These are phyloP conservation scores for Tiphia femorata DNA, from an alignment of 2,888 invertebrate species.

Conservation along the genomic window DNA sequence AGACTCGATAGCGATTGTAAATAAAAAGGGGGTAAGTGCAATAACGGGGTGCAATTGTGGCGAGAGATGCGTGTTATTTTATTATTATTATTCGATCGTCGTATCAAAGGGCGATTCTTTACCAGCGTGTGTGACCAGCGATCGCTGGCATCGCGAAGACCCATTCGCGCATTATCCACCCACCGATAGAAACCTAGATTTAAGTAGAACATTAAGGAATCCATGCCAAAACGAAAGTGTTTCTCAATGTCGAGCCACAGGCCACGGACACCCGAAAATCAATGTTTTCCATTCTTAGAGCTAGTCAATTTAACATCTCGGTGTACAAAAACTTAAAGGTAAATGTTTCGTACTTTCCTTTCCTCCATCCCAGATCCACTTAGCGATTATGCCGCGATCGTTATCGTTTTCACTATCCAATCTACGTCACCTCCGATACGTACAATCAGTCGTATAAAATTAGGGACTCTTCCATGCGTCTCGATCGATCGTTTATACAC, in stretches of 20 bases:
- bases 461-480: conserved; percentile 7
- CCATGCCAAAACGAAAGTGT: conserved; percentile 17
- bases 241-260: conserved; percentile 55
- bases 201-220: no score
- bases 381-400: conserved; percentile 3
- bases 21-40: no score
- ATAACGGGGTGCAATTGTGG: no score
- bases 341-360: conserved; percentile 41
- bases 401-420: conserved; percentile 1
- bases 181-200: no score
- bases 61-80: no score
- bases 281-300: conserved; percentile 64
- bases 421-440: background rate
- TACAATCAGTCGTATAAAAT: conserved; percentile 10
- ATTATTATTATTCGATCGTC: no score
- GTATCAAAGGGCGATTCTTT: no score
- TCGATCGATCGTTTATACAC: no score
- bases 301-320: conserved; percentile 53
- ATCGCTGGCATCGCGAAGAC: no score
- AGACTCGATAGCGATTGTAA: no score
- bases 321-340: conserved; percentile 52
- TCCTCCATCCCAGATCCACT: conserved; percentile 4
- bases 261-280: conserved; percentile 54
- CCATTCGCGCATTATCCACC: no score
- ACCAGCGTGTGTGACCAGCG: no score